Evolutionary conservation across 2,113 vertebrate genomes (phyloP).

Genomic region (Plestiodon gilberti): DNA sequence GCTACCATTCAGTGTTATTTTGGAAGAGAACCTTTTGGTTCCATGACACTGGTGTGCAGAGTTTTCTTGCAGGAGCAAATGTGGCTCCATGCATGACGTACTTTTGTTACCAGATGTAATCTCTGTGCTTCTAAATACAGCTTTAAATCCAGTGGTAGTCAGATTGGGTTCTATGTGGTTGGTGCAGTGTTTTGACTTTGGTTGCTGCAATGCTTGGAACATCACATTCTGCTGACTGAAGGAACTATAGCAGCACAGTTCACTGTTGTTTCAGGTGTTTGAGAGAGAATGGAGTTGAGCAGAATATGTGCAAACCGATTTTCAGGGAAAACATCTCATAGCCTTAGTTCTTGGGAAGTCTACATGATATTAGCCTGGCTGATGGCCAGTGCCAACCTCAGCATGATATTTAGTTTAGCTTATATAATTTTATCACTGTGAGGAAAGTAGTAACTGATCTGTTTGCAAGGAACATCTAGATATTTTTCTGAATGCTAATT

Average conservation of each 20-base stretch:
- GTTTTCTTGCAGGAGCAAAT: constrained; percentile 6
- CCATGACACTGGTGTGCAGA: neutral
- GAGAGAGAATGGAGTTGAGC: neutral
- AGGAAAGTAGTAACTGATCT: neutral
- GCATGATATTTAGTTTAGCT: neutral
- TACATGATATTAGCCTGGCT: neutral
- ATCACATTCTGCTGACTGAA: neutral
- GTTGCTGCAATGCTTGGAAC: neutral
- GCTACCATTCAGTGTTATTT: neutral
- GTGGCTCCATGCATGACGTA: neutral
- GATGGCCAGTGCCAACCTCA: neutral
- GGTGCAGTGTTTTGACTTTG: neutral
- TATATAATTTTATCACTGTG: neutral
- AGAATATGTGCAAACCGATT: neutral
- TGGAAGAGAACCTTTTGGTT: neutral
- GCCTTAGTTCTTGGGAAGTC: neutral
- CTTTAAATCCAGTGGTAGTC: neutral
- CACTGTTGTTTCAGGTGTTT: neutral
- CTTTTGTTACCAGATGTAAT: accelerated
- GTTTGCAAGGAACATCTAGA: neutral
- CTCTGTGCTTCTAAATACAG: neutral
- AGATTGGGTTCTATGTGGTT: constrained; percentile 1
- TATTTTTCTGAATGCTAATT: neutral
- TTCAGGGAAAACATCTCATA: neutral
- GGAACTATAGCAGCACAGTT: neutral